These are phyloP conservation scores for Erpetoichthys calabaricus DNA, from an alignment of 2,797 vertebrate species.

Conservation along the genomic window DNA sequence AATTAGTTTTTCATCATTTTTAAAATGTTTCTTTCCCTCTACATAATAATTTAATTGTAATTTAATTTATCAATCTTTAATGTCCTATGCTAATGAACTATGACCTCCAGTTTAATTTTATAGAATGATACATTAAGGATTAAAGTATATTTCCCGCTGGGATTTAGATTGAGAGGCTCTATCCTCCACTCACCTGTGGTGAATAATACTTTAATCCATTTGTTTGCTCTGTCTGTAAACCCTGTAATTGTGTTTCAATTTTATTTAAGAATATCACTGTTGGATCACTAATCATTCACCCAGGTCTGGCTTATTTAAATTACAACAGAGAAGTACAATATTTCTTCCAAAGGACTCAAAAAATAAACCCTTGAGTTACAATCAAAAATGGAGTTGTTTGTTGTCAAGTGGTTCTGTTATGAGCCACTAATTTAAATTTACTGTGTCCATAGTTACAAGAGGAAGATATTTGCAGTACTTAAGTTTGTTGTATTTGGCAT, in stretches of 20 bases:
- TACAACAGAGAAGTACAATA: background rate
- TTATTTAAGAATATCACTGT: no score
- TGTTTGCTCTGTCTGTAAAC: background rate
- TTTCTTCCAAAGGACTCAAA: background rate
- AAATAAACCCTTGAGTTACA: background rate
- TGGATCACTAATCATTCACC: no score
- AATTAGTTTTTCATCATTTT: no score
- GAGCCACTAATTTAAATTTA: no score
- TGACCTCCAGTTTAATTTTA: background rate
- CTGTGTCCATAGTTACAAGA: no score
- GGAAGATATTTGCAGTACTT: no score
- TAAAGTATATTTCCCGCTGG: background rate
- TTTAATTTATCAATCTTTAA: background rate
- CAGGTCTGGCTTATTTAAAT: background rate
- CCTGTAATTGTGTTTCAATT: background rate
- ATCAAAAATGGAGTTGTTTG: no score
- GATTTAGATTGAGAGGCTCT: background rate
- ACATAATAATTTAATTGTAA: background rate
- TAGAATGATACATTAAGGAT: background rate
- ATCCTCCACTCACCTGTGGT: background rate
- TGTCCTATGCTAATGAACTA: background rate
- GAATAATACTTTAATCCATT: background rate
- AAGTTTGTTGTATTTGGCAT: no score
- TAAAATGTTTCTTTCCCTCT: no score
- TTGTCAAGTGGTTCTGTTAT: no score